A percentile compares a stretch with the other conserved stretches of the same genome.
These are phyloP conservation scores for Spinus pinus DNA, from an alignment of 2,797 vertebrate species.

Conservation along the genomic window DNA sequence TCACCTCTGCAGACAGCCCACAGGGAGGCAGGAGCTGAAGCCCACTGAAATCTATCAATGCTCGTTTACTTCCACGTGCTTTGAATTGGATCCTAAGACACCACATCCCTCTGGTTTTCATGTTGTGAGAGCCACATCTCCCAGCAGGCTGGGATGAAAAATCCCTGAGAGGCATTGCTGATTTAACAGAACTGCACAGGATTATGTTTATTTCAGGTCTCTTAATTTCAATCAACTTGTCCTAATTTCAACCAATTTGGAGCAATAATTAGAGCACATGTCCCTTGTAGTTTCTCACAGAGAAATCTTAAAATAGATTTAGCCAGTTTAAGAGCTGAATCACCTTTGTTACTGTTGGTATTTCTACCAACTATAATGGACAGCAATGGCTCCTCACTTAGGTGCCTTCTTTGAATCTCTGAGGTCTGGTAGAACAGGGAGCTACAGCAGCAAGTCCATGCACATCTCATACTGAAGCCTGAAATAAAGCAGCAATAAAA, in stretches of 20 bases:
- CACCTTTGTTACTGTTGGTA: not conserved
- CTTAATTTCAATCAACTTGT: not conserved
- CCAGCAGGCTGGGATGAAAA: not conserved
- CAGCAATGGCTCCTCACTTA: not conserved
- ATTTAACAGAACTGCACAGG: not conserved
- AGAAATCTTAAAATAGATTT: not conserved
- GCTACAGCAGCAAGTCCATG: accelerated
- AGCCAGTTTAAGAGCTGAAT: not conserved
- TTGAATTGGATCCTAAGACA: not conserved
- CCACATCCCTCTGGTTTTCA: not conserved
- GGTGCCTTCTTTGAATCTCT: not conserved
- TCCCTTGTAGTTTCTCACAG: not conserved
- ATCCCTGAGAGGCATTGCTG: accelerated
- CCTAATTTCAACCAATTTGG: not conserved
- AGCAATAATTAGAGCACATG: not conserved
- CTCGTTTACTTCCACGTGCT: not conserved
- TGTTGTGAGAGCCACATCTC: not conserved
- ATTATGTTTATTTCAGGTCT: not conserved
- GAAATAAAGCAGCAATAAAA: not conserved
- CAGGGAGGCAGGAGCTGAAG: not conserved
- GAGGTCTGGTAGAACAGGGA: not conserved
- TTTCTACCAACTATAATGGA: not conserved
- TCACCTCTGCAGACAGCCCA: not conserved
- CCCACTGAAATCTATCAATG: not conserved
- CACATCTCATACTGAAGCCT: not conserved